Evolutionary conservation across 2,797 vertebrate genomes (phyloP), one percentile per base, ranked within the genome.

Genomic region (Choloepus didactylus): DNA sequence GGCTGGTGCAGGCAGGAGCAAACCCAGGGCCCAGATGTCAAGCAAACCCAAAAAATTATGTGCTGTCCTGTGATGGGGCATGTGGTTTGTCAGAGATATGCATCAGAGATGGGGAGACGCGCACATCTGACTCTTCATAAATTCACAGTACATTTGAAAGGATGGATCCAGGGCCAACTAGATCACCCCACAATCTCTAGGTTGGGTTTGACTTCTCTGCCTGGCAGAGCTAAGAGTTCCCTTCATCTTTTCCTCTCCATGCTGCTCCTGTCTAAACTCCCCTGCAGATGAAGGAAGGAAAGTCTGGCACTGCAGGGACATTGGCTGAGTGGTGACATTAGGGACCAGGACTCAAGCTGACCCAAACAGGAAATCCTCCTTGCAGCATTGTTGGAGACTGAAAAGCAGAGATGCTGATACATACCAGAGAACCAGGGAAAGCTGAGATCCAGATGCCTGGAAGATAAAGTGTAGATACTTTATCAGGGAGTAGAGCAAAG

Each of bases 81-180:
- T 56, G 7, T 14, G n/a, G 3, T 54, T 49, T 62, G 38, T 64
- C 31, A 59, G 49, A 51, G 49, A 29, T 23, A 14, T 5, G 16
- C 11, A 21, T 0, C 0, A 56, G 25, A 21, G 21, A 11, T 1
- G 3, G 31, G 10, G 49, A 29, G 41, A 56, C 2, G 7, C 6
- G 5, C 2, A 41, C 66, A 70, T 21, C n/a, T 2, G 56, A 8
- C 23, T 56, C 41, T 51, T n/a, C 18, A 38, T 54, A 31, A 82
- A 44, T 1, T 49, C 75, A 41, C 31, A 86, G 9, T 44, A 19
- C 16, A 10, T 86, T 72, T 83, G 62, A 56, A 90, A 91, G 31
- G 31, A 70, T 38, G 56, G 87, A 9, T 10, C 27, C 14, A 87
- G 44, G 59, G 21, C 56, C 44, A 85, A n/a, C 31, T 54, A 25